Conservation (phyloP, 2,113 vertebrate species). For the Platichthys stellatus region DNA sequence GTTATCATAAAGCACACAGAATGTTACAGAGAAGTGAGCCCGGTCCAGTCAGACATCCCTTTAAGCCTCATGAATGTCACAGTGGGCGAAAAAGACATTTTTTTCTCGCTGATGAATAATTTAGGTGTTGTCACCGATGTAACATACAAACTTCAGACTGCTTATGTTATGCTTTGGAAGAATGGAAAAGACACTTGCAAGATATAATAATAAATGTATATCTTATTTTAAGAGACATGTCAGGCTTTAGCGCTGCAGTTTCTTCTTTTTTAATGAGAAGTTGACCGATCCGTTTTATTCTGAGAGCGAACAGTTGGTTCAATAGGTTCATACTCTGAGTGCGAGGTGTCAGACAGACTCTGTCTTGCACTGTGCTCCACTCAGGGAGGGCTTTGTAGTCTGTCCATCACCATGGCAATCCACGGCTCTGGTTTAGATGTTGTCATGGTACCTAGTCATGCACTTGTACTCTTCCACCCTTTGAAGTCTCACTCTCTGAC, state of each 20-base stretch:
- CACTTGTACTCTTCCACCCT: slow-evolving; percentile 22
- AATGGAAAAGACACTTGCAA: background rate
- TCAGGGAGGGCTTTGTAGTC: slow-evolving; percentile 34
- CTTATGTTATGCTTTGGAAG: background rate
- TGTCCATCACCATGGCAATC: slow-evolving; percentile 57
- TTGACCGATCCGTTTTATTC: background rate
- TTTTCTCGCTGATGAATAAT: background rate
- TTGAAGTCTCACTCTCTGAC: slow-evolving; percentile 21
- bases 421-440: slow-evolving; percentile 45
- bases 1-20: background rate
- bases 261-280: background rate
- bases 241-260: background rate
- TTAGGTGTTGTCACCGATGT: background rate
- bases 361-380: slow-evolving; percentile 6
- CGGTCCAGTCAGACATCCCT: background rate
- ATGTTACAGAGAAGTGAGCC: background rate
- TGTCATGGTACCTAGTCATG: slow-evolving; percentile 62
- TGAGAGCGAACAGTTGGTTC: slow-evolving; percentile 11
- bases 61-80: background rate
- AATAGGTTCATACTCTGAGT: slow-evolving; percentile 9
- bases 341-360: slow-evolving; percentile 10
- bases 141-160: background rate
- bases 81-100: background rate
- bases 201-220: background rate
- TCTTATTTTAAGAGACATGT: background rate